phyloP scores from a whole-genome alignment of 1,140 invertebrate genomes.

The Zaprionus ghesquierei region DNA sequence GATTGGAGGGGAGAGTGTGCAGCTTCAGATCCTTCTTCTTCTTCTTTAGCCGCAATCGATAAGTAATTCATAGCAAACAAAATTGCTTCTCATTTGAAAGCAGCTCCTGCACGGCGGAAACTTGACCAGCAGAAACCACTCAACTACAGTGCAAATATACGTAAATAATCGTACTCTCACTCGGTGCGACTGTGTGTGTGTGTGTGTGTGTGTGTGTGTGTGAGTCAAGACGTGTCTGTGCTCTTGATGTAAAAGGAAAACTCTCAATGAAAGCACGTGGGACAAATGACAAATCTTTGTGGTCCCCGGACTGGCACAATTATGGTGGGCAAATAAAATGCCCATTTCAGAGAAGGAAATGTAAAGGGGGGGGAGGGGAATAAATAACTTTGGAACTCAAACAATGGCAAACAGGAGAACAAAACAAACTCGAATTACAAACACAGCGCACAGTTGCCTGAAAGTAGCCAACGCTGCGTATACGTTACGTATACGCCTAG shows the following conservation, averaged over 20 bases:
- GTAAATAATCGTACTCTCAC: not conserved
- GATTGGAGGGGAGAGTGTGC: not conserved
- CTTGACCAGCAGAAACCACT: constrained; percentile 17
- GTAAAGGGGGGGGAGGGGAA: constrained; percentile 29
- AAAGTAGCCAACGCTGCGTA: constrained; percentile 37
- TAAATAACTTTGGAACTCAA: constrained; percentile 66
- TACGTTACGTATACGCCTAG: constrained; percentile 45
- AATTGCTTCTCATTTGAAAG: constrained; percentile 5
- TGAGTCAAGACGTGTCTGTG: not conserved
- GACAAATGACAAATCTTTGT: constrained; percentile 64
- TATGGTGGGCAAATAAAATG: constrained; percentile 71
- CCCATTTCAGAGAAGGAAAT: constrained; percentile 23
- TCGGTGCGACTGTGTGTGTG: not conserved
- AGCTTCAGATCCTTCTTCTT: too few relatives aligned
- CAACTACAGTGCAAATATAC: constrained; percentile 22
- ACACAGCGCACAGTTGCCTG: constrained; percentile 15
- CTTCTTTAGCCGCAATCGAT: constrained; percentile 12
- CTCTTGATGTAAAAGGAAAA: constrained; percentile 3
- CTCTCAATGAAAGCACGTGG: constrained; percentile 51
- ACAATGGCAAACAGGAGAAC: constrained; percentile 40
- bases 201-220: not conserved
- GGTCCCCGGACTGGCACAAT: constrained; percentile 46
- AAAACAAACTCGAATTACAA: constrained; percentile 44
- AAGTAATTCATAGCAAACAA: constrained; percentile 28
- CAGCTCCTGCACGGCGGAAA: not conserved